Percentiles rank a stretch among this genome's conserved stretches.
These are phyloP conservation scores for Dermolepida albohirtum DNA, from an alignment of 2,888 invertebrate genomes.

Conservation along the genomic window DNA sequence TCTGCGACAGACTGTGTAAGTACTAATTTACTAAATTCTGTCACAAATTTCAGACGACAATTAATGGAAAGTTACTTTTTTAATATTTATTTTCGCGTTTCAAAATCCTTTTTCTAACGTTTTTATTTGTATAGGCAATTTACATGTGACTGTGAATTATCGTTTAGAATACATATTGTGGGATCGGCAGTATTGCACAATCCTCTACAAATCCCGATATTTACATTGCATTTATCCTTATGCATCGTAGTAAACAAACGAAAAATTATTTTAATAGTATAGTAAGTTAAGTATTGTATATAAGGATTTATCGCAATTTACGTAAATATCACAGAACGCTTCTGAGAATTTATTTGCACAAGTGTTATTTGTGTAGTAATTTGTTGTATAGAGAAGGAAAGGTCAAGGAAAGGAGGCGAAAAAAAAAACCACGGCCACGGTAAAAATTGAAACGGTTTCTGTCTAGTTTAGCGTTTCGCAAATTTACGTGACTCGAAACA, in stretches of 20 bases:
- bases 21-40: no score
- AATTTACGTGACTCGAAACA: constrained; percentile 21
- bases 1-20: no score
- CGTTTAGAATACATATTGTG: no score
- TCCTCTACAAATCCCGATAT: neutral
- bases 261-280: neutral
- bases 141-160: no score
- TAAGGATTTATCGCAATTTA: neutral
- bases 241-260: neutral
- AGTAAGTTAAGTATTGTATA: neutral
- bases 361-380: constrained; percentile 15
- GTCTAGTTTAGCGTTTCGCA: constrained; percentile 18
- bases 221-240: neutral
- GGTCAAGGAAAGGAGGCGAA: constrained; percentile 8
- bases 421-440: neutral
- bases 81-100: no score
- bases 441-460: constrained; percentile 8
- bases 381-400: neutral
- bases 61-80: no score
- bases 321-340: constrained; percentile 1
- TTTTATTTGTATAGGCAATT: no score
- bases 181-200: constrained; percentile 5
- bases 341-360: constrained; percentile 12
- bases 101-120: no score
- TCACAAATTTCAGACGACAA: no score